Percentiles rank a stretch among this genome's conserved stretches.
Conservation (phyloP, 2,797 vertebrate genomes). For the Rhabdomys pumilio region DNA sequence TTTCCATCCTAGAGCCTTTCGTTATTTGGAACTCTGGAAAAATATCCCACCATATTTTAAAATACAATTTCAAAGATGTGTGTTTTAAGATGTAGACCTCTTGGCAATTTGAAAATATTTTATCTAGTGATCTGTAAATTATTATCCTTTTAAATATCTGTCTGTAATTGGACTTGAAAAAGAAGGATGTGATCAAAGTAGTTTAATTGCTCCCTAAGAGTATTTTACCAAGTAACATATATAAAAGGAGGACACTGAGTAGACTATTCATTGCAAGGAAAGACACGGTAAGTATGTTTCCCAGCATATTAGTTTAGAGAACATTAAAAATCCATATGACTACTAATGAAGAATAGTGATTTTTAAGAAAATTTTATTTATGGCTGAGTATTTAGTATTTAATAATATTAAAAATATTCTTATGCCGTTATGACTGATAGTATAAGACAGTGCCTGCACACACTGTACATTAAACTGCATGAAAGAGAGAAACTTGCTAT, state of each 20-base stretch:
- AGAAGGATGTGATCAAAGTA: slow-evolving; percentile 64
- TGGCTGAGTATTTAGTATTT: not conserved
- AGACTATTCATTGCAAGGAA: slow-evolving; percentile 31
- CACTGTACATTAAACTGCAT: not conserved
- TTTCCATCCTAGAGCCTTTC: slow-evolving; percentile 19
- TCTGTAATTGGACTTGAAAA: slow-evolving; percentile 69
- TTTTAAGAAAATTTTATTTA: slow-evolving; percentile 50
- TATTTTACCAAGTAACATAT: slow-evolving; percentile 62
- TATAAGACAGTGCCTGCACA: not conserved
- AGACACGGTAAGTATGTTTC: slow-evolving; percentile 41
- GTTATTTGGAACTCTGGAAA: slow-evolving; percentile 55
- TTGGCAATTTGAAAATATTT: slow-evolving; percentile 69
- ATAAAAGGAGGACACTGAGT: slow-evolving; percentile 45
- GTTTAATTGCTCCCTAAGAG: slow-evolving; percentile 82
- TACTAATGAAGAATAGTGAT: slow-evolving; percentile 26
- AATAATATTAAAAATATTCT: slow-evolving; percentile 53
- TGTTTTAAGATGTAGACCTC: slow-evolving; percentile 47
- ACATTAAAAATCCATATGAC: slow-evolving; percentile 27
- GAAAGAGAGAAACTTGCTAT: not conserved
- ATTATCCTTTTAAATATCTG: slow-evolving; percentile 73
- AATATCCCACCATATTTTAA: slow-evolving; percentile 46
- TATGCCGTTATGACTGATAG: not conserved
- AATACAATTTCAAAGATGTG: slow-evolving; percentile 45
- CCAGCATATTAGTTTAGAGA: slow-evolving; percentile 29
- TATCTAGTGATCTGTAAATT: slow-evolving; percentile 65